Evolutionary conservation across 92 coral and sea anemone genomes (phyloP), one percentile per base, ranked within the genome.

Genomic region (Siderastrea radians): DNA sequence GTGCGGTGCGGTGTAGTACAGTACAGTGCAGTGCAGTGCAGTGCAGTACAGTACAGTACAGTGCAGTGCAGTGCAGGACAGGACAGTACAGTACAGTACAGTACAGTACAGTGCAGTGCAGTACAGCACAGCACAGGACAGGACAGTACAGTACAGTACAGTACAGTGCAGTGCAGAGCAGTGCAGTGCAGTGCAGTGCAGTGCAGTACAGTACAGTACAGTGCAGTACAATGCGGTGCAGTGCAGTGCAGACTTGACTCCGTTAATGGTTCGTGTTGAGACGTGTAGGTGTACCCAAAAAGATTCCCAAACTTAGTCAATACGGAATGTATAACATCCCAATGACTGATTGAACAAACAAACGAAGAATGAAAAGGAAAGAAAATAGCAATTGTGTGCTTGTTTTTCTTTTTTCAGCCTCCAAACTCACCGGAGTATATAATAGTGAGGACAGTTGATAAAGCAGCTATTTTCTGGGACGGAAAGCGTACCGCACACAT

Each of bases 401-500:
- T 47, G 6, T n/a, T 10, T 19, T 47, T 59, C 6, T 15, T 11
- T 19, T 55, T 72, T 54, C 4, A 83, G 86, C 70, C 15, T 46
- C 86, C 86, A 68, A 17, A 13, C 0, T 43, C 58, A 48, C 53
- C 78, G 1, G 38, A 6, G 49, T 4, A 72, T 2, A 11, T 68
- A 16, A 89, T 92, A 14, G 82, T 97, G 38, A 83, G 94, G 17
- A 87, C 90, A 71, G 17, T 67, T 17, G 95, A 89, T n/a, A 84
- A 87, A n/a, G 83, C 76, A 2, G 77, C 66, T 8, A 54, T 93
- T 14, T 64, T 84, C 77, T 97, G 94, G 94, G 94, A 95, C 67
- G 98, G 98, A 13, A 16, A 6, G 13, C 81, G 89, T 15, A 90
- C 90, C 3, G 75, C 87, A 5, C 94, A 93, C 77, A 78, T 97